Evolutionary conservation across 1,140 invertebrate species (phyloP), one percentile per base, ranked within the genome.

Genomic region (Olivierus martensii): DNA sequence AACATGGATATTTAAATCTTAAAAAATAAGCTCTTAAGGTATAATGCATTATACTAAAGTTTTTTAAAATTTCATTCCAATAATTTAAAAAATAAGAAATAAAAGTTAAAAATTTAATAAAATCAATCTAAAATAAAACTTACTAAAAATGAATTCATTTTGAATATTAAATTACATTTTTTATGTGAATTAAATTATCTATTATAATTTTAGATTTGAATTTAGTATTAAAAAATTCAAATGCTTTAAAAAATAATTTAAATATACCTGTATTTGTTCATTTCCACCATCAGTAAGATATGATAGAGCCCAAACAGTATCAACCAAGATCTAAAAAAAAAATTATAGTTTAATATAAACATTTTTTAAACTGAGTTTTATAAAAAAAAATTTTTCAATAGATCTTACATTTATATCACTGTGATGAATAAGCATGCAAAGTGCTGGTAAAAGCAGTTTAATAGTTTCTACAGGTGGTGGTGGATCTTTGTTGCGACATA

Each of bases 291-390:
- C 94, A 44, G 95, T 99, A 61, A 99, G 71, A 73, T 99, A 99
- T 64, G 94, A 98, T 55, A 99, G 78, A 22, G 95, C 94, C 96
- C 95, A 99, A 38, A 99, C 90, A 46, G 95, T 97, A 68, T 99
- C 95, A 46, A 99, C 91, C 63, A 99, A 75, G 65, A 99, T 96
- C 41, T 43, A 22, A 6, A 22, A 6, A 22, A 6, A 43, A 17
- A 43, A 6, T 17, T 43, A 43, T 12, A 39, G 12, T 39, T 39
- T 39, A 17, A 12, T 17, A 12, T 39, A 17, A 39, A 39, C 12
- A 39, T 12, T 39, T 39, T 39, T 39, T 39, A 39, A 39, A 39
- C 12, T 39, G 17, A 39, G 17, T 39, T 39, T 39, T 12, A 39
- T 39, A 39, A 39, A 39, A 39, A 12, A 39, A 39, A 39, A 12